Evolutionary conservation across 1,140 invertebrate species (phyloP), one percentile per base, ranked within the genome.

Genomic region (Dinoponera quadriceps): DNA sequence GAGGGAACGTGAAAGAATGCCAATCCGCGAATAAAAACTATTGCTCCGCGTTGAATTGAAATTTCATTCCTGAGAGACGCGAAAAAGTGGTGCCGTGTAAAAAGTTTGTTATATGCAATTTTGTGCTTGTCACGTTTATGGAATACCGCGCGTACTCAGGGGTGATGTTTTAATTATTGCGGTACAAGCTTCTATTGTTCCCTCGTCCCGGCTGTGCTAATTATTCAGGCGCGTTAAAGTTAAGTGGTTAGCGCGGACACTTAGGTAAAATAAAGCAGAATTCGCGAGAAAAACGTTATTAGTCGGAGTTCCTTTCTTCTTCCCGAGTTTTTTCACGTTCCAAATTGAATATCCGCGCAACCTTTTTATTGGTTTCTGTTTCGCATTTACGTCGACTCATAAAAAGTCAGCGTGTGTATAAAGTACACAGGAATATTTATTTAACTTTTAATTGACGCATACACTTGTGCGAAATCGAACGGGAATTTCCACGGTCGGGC

Each of bases 111-210:
- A 7, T 54, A 57, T 33, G 27, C 18, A 80, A 78, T 69, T 80
- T 69, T 57, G 49, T 54, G 38, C n/a, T 16, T 55, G 75, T 80
- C 51, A 59, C 33, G 33, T 80, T 80, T 57, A 57, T 44, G 22
- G 7, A 29, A 69, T 69, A 20, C 9, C 18, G 27, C 27, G 65
- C 22, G 27, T 49, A 80, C 29, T 69, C 51, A 69, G 18, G 33
- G 18, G 75, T 80, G 33, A 7, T 68, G 51, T 57, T 80, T 80
- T 80, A 69, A 80, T 80, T 69, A 69, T 59, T 22, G 22, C 44
- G 22, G 18, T 44, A 78, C 29, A 48, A 66, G 16, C 16, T 11
- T 29, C 5, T 54, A 55, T 68, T 65, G 11, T 57, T 16, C 33
- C 14, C n/a, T 48, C 3, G 7, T 54, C 59, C 13, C 18, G 13